Evolutionary conservation across 2,113 vertebrate genomes (phyloP).

Genomic region (Delphinus delphis): DNA sequence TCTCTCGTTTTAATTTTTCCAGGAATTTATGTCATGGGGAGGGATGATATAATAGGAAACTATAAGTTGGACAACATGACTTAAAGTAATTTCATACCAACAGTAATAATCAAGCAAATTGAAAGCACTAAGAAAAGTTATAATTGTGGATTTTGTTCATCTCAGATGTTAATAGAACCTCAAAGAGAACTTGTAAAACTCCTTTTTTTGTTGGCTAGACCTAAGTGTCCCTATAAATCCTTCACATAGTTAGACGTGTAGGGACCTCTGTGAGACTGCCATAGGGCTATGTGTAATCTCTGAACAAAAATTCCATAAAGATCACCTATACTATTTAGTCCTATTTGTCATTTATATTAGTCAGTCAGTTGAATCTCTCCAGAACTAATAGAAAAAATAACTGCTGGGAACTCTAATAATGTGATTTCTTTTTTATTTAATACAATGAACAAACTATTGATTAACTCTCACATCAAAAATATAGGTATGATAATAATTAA

Average conservation of each 20-base stretch:
- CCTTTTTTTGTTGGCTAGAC: neutral
- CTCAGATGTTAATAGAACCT: neutral
- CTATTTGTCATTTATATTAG: neutral
- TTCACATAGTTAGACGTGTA: neutral
- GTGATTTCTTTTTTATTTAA: slow-evolving; percentile 35
- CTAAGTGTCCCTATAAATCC: neutral
- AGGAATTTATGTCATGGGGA: neutral
- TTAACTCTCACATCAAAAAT: slow-evolving; percentile 28
- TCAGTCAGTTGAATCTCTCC: neutral
- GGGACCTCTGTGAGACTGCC: neutral
- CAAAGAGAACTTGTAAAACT: slow-evolving; percentile 11
- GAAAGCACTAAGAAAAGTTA: slow-evolving; percentile 9
- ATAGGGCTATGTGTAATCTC: neutral
- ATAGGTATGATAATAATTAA: slow-evolving; percentile 15
- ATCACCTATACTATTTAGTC: neutral
- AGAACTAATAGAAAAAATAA: neutral
- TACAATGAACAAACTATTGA: neutral
- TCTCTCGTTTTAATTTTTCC: slow-evolving; percentile 21
- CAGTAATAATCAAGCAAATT: slow-evolving; percentile 2
- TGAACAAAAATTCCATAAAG: neutral
- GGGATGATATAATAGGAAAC: neutral
- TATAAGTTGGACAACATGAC: neutral
- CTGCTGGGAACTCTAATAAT: neutral
- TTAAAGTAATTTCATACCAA: slow-evolving; percentile 32
- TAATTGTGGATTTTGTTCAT: slow-evolving; percentile 41